Conservation (phyloP, 2,113 vertebrate genomes). For the Forbesichthys papilliferus region DNA sequence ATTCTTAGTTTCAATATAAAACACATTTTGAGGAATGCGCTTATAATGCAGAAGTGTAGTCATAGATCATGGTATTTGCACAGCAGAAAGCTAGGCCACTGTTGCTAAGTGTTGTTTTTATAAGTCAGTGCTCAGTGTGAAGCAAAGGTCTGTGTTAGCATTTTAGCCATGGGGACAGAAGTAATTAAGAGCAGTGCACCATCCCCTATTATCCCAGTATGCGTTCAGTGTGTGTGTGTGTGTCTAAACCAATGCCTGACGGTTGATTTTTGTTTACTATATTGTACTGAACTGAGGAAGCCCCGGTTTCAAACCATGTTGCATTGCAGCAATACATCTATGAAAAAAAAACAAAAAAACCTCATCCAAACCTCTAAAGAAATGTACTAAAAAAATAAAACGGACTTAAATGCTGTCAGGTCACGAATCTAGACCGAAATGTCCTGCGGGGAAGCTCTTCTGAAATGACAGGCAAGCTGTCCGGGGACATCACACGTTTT, state of each 20-base stretch:
- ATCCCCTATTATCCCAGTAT: background rate
- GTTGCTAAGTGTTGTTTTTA: background rate
- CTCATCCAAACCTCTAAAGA: background rate
- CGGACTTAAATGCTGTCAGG: background rate
- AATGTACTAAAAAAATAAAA: background rate
- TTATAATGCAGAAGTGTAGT: background rate
- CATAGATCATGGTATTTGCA: background rate
- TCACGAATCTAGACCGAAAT: background rate
- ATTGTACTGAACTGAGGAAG: background rate
- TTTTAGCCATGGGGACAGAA: background rate
- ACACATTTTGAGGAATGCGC: background rate
- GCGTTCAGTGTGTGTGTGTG: conserved; percentile 12
- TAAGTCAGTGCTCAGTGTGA: background rate
- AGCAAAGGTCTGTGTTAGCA: background rate
- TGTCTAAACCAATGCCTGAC: background rate
- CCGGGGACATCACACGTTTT: background rate
- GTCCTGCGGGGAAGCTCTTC: background rate
- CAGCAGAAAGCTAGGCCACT: background rate
- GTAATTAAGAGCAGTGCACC: conserved; percentile 4
- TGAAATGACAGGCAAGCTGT: background rate
- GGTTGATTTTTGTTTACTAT: background rate
- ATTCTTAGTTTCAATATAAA: background rate
- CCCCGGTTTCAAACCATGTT: background rate
- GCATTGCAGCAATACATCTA: too few species aligned
- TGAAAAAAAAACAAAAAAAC: background rate